Base-by-base conservation (phyloP, 2,797 vertebrate genomes). In the Chelon auratus region DNA sequence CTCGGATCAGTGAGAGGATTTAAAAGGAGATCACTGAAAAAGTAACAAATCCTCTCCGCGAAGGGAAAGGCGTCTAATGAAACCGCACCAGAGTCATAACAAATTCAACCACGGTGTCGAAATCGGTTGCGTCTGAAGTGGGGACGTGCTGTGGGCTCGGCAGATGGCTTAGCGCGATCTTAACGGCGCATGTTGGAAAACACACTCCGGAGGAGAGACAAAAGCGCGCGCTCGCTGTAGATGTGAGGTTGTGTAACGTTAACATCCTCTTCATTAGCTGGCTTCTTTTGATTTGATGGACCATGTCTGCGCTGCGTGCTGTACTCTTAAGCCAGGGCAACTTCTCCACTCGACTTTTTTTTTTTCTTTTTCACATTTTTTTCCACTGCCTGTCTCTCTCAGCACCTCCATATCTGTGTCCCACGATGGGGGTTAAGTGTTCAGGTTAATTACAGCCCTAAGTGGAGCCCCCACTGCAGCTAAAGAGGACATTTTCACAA, bases 401-500 rank as follows among this genome's bases (percentile, higher is more conserved):
- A 66, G 20, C 67, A 33, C 36, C 63, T 52, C 68, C 37, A 18
- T 72, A 71, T 70, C 50, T 64, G 64, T 39, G 36, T 69, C 51
- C 75, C 70, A 78, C 83, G 87, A 84, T 86, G 81, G 84, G 77
- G 90, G 86, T 91, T 87, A 91, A 88, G 83, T 86, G 86, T 74
- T 84, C 77, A 76, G 87, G 90, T 90, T 91, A 92, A 91, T 91
- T 91, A 85, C 75, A 75, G 71, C 89, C 81, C 80, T 70, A 88
- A 91, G 84, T 83, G 78, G 68, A 78, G 74, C 72, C 80, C 77
- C 69, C 18, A 33, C 55, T 75, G 81, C 68, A 77, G 86, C 83
- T 85, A 62, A 68, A 81, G 77, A 73, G 72, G 67, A 75, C 61
- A 50, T 75, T 81, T 88, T 77, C 72, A 77, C 83, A 74, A 78